phyloP scores from a whole-genome alignment of 2,797 vertebrate genomes.

The Pseudotriccus pelzelni region DNA sequence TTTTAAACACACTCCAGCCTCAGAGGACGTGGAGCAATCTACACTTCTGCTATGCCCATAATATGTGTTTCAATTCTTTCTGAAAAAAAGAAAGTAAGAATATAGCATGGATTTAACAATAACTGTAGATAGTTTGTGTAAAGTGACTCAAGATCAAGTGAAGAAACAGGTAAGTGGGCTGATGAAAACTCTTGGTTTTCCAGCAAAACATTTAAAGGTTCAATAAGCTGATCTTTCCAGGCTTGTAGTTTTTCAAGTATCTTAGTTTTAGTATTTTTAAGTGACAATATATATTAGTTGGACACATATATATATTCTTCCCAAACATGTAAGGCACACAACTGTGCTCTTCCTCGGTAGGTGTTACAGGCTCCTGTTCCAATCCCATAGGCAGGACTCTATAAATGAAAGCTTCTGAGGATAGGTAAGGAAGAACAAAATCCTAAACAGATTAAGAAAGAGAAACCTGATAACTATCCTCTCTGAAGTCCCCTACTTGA shows the following conservation, averaged over 20 bases:
- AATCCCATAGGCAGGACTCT: neutral
- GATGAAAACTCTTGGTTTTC: neutral
- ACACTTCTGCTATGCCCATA: neutral
- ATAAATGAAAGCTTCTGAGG: neutral
- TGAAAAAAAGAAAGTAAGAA: neutral
- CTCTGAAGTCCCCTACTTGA: neutral
- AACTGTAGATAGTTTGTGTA: neutral
- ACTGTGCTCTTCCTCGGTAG: neutral
- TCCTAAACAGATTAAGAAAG: neutral
- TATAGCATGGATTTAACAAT: neutral
- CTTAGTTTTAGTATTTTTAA: neutral
- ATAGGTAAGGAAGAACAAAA: neutral
- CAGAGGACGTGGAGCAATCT: neutral
- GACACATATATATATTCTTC: neutral
- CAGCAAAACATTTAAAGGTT: neutral
- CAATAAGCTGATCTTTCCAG: neutral
- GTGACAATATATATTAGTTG: neutral
- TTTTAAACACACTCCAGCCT: neutral
- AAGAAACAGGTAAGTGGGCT: neutral
- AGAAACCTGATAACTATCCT: neutral
- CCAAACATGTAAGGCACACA: neutral
- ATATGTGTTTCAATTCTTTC: neutral
- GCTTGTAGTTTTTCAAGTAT: neutral
- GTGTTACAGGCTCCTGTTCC: neutral
- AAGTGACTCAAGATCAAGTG: neutral